These are phyloP conservation scores for Contarinia nasturtii DNA, from an alignment of 1,140 invertebrate species.

Conservation along the genomic window DNA sequence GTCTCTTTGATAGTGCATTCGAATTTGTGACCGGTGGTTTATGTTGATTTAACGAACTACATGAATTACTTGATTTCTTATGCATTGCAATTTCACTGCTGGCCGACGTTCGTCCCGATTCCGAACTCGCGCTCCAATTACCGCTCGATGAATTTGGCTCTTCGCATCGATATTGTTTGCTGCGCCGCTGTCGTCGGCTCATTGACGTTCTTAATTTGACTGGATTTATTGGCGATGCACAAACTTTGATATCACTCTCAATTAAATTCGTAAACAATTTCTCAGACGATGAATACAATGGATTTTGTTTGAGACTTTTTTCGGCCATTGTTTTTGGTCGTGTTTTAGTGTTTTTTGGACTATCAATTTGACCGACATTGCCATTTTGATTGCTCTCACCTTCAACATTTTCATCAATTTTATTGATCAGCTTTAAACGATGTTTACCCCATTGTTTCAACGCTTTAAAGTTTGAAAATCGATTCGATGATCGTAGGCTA, in stretches of 20 bases:
- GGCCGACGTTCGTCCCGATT: constrained; percentile 67
- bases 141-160: constrained; percentile 77
- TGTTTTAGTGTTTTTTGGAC: constrained; percentile 20
- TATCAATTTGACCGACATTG: constrained; percentile 25
- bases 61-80: constrained; percentile 45
- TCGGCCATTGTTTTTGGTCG: constrained; percentile 26
- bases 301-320: constrained; percentile 38
- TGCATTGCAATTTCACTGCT: constrained; percentile 64
- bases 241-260: constrained; percentile 24
- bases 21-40: constrained; percentile 41
- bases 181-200: constrained; percentile 32
- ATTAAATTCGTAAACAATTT: constrained; percentile 28
- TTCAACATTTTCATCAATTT: constrained; percentile 27
- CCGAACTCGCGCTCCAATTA: constrained; percentile 83
- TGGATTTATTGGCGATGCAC: constrained; percentile 17
- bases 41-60: constrained; percentile 38
- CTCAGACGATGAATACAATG: constrained; percentile 52
- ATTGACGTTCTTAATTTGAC: constrained; percentile 52
- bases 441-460: constrained; percentile 66
- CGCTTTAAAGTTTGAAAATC: constrained; percentile 54
- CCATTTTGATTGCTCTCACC: constrained; percentile 36
- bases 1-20: constrained; percentile 40
- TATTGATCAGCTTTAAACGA: constrained; percentile 49
- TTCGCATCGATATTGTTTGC: constrained; percentile 33
- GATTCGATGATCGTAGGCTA: constrained; percentile 22